Evolutionary conservation across 92 coral and sea anemone species (phyloP), one percentile per base, ranked within the genome.

Genomic region (Phenganax stokvisi): DNA sequence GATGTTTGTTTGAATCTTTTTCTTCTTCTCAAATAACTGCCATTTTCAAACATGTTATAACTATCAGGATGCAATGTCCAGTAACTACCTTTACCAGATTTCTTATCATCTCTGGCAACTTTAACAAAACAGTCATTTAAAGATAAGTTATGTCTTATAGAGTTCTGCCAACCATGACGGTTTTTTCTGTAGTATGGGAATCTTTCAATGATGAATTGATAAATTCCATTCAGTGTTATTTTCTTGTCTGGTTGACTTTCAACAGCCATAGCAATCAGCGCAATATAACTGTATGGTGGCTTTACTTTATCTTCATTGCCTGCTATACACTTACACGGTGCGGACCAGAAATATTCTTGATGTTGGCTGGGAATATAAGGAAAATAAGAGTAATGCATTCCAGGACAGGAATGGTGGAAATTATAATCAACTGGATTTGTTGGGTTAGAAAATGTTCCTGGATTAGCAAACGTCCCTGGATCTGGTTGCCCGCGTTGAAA

Each of bases 141-240:
- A 51, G 97, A 92, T 28, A 96, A 97, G 86, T 96, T 96, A 86
- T 96, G 99, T 51, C 99, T 89, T 70, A 96, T 96, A 9, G 99
- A 96, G 91, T 96, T 96, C 89, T 96, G 99, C 99, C 99, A 96
- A 51, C 99, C 99, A 66, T 92, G 99, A 79, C 92, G 89, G 87
- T 96, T 96, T 90, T 96, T 92, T 59, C 99, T 92, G 83, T 96
- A 96, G 83, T 96, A 96, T 27, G 99, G 99, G 85, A 96, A 96
- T 82, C 99, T 80, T 86, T 96, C 99, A 89, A 96, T 87, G 72
- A 96, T 96, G 75, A 96, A 96, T 61, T 91, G 93, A 82, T 96
- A 96, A 72, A 96, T 96, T 79, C 99, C 99, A 57, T 97, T 96
- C 73, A 96, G 84, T 44, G 99, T 96, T 44, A 96, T 88, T 78